Evolutionary conservation across 92 coral and sea anemone genomes (phyloP), one percentile per base, ranked within the genome.

Genomic region (Paragorgia papillata): DNA sequence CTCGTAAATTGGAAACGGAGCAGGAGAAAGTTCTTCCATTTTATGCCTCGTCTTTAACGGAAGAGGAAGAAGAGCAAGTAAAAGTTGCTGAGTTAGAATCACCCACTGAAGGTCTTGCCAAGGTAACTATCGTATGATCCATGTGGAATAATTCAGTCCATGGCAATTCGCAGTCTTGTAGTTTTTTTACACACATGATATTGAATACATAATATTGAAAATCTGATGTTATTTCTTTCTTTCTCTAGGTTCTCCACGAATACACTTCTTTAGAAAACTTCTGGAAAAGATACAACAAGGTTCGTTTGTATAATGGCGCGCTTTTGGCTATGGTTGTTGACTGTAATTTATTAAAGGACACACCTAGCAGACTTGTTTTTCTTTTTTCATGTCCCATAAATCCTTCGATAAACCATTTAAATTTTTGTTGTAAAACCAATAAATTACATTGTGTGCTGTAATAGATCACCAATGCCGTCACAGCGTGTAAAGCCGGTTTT

Each of bases 251-350:
- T 49, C 82, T 94, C 9, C 92, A 91, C n/a, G 97, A 94, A 66
- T 94, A 94, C 80, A 82, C 93, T 31, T 90, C 97, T 18, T 65
- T 94, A 21, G 98, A 94, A 69, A 94, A 94, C 77, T 94, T 94
- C 73, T 94, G 98, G 98, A 94, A 91, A 67, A 81, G 98, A 66
- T 88, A 91, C 55, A 94, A 94, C 77, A 94, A 94, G 95, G 97
- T 92, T 75, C 10, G 83, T 5, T 40, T 13, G n/a, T 7, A 46
- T 4, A 12, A 37, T 37, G 43, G 12, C 5, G 43, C 12, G 12
- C n/a, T n/a, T n/a, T n/a, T n/a, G n/a, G n/a, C n/a, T n/a, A n/a
- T n/a, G n/a, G n/a, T n/a, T n/a, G n/a, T n/a, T n/a, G n/a, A n/a
- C n/a, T n/a, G n/a, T n/a, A n/a, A n/a, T n/a, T n/a, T n/a, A n/a